A percentile compares a stretch with the other conserved stretches of the same genome.
These are phyloP conservation scores for Tipula lateralis DNA, from an alignment of 2,888 invertebrate species.

Conservation along the genomic window DNA sequence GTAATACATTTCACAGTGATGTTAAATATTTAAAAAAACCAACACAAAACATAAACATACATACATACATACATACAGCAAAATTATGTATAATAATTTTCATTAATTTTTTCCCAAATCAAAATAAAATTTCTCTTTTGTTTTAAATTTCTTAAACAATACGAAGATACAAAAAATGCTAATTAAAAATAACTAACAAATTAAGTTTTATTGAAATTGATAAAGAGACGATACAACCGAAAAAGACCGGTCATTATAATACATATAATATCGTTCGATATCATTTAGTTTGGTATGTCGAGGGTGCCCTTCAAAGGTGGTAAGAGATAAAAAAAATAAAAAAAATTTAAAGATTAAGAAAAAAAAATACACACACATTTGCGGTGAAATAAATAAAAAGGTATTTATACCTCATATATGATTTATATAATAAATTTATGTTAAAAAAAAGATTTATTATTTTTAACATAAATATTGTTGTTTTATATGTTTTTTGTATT, in stretches of 20 bases:
- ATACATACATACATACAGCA: neutral
- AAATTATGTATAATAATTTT: neutral
- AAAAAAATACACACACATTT: neutral
- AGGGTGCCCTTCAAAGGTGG: constrained; percentile 6
- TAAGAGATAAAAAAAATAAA: neutral
- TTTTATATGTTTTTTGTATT: neutral
- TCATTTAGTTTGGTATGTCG: neutral
- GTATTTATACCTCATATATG: neutral
- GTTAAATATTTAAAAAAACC: neutral
- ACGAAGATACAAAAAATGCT: neutral
- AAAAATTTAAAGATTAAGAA: neutral
- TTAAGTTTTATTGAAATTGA: neutral
- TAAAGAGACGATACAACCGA: neutral
- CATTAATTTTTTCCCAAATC: neutral
- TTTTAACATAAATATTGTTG: neutral
- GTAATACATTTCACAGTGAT: neutral
- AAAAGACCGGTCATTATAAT: neutral
- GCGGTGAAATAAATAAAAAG: constrained; percentile 19
- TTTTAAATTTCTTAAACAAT: neutral
- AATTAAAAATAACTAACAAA: neutral
- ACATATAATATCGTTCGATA: neutral
- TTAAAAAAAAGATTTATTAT: constrained; percentile 15
- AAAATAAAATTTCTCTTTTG: neutral
- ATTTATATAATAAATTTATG: constrained; percentile 2
- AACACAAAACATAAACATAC: neutral